Percentiles rank a stretch among this genome's conserved stretches.
Evolutionary conservation across 2,888 invertebrate species (phyloP).

Genomic region (Capitulum mitella): DNA sequence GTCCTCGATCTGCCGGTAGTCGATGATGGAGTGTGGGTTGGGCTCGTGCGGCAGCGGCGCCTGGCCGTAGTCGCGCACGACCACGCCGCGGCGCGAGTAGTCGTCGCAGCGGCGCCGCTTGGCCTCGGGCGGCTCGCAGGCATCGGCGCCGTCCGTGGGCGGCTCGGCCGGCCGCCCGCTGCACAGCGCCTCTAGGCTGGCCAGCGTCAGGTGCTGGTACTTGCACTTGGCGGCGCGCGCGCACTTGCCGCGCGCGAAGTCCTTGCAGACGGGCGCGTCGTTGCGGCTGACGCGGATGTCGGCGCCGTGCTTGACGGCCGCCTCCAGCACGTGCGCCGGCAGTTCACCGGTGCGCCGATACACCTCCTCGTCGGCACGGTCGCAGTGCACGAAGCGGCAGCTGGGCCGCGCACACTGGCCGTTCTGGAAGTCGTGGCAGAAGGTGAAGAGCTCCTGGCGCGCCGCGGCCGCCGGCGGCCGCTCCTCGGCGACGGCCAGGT

Average conservation of each 20-base stretch:
- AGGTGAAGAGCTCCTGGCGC: conserved; percentile 38
- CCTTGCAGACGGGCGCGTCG: conserved; percentile 53
- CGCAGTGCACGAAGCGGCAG: conserved; percentile 70
- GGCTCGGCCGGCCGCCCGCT: conserved; percentile 37
- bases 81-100: conserved; percentile 38
- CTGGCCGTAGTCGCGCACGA: conserved; percentile 25
- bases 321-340: conserved; percentile 52
- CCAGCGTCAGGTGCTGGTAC: conserved; percentile 45
- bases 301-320: conserved; percentile 41
- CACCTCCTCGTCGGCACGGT: conserved; percentile 62
- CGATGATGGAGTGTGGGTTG: conserved; percentile 15
- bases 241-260: conserved; percentile 54
- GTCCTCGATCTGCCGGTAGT: conserved; percentile 40
- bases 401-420: conserved; percentile 62
- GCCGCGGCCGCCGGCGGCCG: conserved; percentile 17
- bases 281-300: conserved; percentile 36
- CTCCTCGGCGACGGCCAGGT: conserved; percentile 41
- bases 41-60: neutral
- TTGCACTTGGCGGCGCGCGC: conserved; percentile 49
- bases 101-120: conserved; percentile 39
- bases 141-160: neutral
- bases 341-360: conserved; percentile 63
- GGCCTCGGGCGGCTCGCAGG: conserved; percentile 31
- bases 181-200: conserved; percentile 35
- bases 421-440: conserved; percentile 60